Conservation (phyloP, 2,888 invertebrate species). For the Phrixothrix hirtus region DNA sequence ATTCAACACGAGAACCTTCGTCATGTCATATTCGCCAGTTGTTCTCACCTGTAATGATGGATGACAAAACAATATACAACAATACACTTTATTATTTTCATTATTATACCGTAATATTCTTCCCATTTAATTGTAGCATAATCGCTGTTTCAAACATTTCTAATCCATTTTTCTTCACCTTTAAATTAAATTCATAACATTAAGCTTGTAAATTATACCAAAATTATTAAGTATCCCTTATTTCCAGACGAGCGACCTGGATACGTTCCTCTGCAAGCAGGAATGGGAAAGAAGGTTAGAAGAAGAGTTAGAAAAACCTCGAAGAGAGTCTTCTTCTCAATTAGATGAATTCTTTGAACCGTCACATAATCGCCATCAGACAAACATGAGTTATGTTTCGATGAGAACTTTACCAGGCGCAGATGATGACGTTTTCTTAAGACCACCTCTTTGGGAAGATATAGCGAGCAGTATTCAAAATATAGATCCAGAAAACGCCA, state of each 20-base stretch:
- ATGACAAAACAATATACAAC: slow-evolving; percentile 36
- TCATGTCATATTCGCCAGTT: slow-evolving; percentile 30
- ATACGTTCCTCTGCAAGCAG: slow-evolving; percentile 78
- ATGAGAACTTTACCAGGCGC: slow-evolving; percentile 60
- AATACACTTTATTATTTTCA: slow-evolving; percentile 14
- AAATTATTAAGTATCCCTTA: too few species aligned
- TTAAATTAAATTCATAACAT: too few species aligned
- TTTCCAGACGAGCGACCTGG: slow-evolving; percentile 76
- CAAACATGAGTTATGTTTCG: slow-evolving; percentile 60
- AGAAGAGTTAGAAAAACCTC: slow-evolving; percentile 61
- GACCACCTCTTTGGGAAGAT: slow-evolving; percentile 90
- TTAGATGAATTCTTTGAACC: slow-evolving; percentile 70
- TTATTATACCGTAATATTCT: slow-evolving; percentile 7
- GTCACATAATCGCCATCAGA: slow-evolving; percentile 33
- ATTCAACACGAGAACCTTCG: slow-evolving; percentile 23
- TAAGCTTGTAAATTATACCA: too few species aligned
- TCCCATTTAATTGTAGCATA: too few species aligned
- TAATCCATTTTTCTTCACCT: too few species aligned
- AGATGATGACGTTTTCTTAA: slow-evolving; percentile 84
- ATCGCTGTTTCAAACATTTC: too few species aligned
- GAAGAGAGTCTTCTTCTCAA: slow-evolving; percentile 64
- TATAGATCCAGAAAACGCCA: slow-evolving; percentile 87
- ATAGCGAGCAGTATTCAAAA: slow-evolving; percentile 89
- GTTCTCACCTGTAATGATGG: slow-evolving; percentile 44
- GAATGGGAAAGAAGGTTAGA: slow-evolving; percentile 71